These are phyloP conservation scores for Saturnia japonica DNA, from an alignment of 2,888 invertebrate species.

Conservation along the genomic window DNA sequence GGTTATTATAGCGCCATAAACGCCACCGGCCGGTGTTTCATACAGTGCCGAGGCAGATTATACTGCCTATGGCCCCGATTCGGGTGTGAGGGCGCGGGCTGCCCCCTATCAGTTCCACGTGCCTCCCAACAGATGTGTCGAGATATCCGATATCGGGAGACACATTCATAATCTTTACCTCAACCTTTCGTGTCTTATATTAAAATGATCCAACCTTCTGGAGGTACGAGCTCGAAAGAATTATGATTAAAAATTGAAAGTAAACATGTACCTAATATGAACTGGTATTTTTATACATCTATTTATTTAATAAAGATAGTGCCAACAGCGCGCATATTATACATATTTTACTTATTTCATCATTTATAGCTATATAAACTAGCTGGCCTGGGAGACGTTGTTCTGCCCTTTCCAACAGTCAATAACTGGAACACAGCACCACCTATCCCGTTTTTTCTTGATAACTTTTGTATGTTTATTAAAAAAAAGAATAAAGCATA, in stretches of 20 bases:
- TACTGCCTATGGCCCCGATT: conserved; percentile 70
- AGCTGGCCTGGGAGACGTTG: too few relatives aligned
- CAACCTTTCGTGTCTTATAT: conserved; percentile 75
- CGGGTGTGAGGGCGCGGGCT: conserved; percentile 47
- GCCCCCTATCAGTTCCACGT: conserved; percentile 75
- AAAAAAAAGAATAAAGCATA: too few relatives aligned
- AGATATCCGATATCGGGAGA: conserved; percentile 80
- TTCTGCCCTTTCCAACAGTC: too few relatives aligned
- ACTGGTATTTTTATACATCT: not conserved
- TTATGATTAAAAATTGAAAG: conserved; percentile 57
- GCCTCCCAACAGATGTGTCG: conserved; percentile 79
- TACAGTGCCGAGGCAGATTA: conserved; percentile 79
- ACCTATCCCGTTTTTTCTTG: too few relatives aligned
- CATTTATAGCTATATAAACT: too few relatives aligned
- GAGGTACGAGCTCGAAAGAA: conserved; percentile 67
- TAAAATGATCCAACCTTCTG: conserved; percentile 66
- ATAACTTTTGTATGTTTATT: too few relatives aligned
- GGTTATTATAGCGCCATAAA: conserved; percentile 82
- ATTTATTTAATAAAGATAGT: too few relatives aligned
- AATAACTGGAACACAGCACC: too few relatives aligned
- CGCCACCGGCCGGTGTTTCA: conserved; percentile 80
- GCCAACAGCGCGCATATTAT: too few relatives aligned
- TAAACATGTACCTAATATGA: not conserved
- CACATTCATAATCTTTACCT: conserved; percentile 80
- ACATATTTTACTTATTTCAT: too few relatives aligned